phyloP scores from a whole-genome alignment of 2,797 vertebrate genomes.

The Cygnus olor region DNA sequence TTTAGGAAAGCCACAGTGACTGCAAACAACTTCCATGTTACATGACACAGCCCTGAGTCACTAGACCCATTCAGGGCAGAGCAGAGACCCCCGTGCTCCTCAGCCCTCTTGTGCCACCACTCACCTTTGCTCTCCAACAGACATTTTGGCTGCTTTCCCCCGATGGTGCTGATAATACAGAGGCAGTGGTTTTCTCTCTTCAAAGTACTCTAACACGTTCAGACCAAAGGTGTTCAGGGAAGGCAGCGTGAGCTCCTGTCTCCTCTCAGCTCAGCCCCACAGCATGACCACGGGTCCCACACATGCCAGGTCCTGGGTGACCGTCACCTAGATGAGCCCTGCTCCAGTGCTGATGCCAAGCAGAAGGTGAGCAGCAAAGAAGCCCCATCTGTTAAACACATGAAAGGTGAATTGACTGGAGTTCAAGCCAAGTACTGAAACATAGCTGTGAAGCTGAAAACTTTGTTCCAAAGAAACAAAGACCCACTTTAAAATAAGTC shows the following conservation, averaged over 20 bases:
- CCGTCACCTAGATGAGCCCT: neutral
- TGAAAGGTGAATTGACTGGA: neutral
- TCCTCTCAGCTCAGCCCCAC: neutral
- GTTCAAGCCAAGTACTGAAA: conserved; percentile 23
- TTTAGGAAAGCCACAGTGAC: neutral
- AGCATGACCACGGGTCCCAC: neutral
- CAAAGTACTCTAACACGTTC: neutral
- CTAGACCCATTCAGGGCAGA: neutral
- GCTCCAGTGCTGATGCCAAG: neutral
- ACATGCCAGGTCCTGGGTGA: neutral
- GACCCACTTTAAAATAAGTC: conserved; percentile 25
- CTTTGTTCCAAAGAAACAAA: conserved; percentile 35
- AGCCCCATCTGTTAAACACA: conserved; percentile 32
- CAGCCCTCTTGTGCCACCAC: neutral
- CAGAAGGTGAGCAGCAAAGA: conserved; percentile 36
- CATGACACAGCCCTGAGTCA: neutral
- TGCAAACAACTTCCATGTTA: neutral
- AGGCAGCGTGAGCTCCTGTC: neutral
- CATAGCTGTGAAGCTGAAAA: conserved; percentile 24
- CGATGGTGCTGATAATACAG: neutral
- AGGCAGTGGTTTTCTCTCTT: neutral
- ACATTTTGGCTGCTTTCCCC: neutral
- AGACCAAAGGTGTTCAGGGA: neutral
- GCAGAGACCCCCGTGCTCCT: neutral
- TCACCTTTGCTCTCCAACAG: neutral